Evolutionary conservation across 2,113 vertebrate species (phyloP).

Genomic region (Salvelinus namaycush): DNA sequence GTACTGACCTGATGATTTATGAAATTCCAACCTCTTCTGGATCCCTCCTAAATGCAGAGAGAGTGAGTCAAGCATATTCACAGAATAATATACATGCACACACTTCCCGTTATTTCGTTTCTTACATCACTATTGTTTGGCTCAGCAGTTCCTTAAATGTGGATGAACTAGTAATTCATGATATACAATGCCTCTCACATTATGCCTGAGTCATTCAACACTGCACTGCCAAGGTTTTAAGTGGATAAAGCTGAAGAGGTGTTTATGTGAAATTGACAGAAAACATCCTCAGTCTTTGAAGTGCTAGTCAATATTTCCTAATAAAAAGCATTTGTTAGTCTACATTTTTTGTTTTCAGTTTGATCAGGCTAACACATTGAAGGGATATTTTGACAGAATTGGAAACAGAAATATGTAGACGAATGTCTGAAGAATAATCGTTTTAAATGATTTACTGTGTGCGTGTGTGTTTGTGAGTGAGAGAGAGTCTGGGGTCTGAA

Average conservation of each 20-base stretch:
- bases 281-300: slow-evolving; percentile 56
- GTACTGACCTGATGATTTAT: too few relatives aligned
- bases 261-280: slow-evolving; percentile 37
- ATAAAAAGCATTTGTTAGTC: slow-evolving; percentile 39
- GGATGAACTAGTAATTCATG: slow-evolving; percentile 12
- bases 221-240: slow-evolving; percentile 46
- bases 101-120: background rate
- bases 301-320: slow-evolving; percentile 35
- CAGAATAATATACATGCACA: background rate
- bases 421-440: background rate
- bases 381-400: background rate
- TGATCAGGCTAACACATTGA: background rate
- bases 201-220: slow-evolving; percentile 34
- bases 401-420: background rate
- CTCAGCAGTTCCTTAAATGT: background rate
- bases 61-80: background rate
- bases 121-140: background rate
- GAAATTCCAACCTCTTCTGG: background rate
- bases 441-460: too few relatives aligned
- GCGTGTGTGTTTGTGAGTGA: too few relatives aligned
- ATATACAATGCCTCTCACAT: slow-evolving; percentile 45
- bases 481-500: too few relatives aligned
- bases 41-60: background rate
- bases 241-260: slow-evolving; percentile 49
- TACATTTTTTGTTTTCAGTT: background rate